phyloP scores from a whole-genome alignment of 2,797 vertebrate species.

The Kryptopterus vitreolus region DNA sequence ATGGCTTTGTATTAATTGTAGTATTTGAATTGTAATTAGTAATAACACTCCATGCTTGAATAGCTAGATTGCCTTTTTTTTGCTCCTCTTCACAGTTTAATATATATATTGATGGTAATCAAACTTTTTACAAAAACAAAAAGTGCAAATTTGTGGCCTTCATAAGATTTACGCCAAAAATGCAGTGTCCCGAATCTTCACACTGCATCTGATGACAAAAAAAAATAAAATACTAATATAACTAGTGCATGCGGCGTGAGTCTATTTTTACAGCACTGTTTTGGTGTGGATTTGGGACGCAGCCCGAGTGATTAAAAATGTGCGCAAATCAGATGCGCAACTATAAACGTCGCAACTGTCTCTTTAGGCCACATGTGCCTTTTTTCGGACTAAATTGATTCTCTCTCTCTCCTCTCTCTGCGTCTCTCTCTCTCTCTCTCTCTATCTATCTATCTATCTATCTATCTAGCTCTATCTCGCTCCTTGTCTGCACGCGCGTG shows the following conservation, averaged over 20 bases:
- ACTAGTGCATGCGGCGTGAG: neutral
- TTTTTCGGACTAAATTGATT: neutral
- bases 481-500: neutral
- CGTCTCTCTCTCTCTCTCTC: neutral
- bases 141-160: neutral
- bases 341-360: conserved; percentile 7
- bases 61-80: neutral
- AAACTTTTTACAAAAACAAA: conserved; percentile 1
- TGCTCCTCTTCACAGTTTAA: neutral
- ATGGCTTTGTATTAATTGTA: neutral
- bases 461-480: too few relatives aligned
- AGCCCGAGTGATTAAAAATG: conserved; percentile 5
- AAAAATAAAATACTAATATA: neutral
- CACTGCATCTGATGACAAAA: neutral
- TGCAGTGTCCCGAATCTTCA: neutral
- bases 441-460: neutral
- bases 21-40: neutral
- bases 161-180: too few relatives aligned
- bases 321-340: conserved; percentile 10
- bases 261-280: neutral
- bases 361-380: neutral
- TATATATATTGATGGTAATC: too few relatives aligned
- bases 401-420: neutral
- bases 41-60: neutral
- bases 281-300: conserved; percentile 20